These are phyloP conservation scores for Lepidocolaptes lacrymiger DNA, from an alignment of 2,797 vertebrate genomes.

Conservation along the genomic window DNA sequence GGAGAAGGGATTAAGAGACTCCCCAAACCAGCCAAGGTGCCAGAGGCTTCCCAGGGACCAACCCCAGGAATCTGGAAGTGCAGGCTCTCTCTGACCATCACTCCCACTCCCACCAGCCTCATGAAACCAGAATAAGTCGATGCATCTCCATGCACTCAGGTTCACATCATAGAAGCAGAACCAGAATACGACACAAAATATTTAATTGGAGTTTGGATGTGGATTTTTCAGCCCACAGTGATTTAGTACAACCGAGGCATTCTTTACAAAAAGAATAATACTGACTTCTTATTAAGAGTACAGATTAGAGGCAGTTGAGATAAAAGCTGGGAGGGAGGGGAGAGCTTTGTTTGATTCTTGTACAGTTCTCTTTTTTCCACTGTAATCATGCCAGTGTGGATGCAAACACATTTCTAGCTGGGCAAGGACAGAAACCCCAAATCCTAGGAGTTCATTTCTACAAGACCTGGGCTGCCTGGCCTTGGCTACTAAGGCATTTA, in stretches of 20 bases:
- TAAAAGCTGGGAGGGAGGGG: neutral
- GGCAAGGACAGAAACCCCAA: neutral
- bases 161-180: neutral
- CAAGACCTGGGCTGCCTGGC: neutral
- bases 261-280: neutral
- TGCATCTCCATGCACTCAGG: neutral
- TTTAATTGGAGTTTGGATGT: neutral
- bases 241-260: constrained; percentile 20
- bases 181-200: constrained; percentile 27
- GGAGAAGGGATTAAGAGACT: neutral
- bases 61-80: neutral
- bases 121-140: neutral
- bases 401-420: neutral
- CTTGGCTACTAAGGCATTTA: neutral
- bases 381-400: neutral
- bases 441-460: neutral
- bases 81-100: neutral
- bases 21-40: neutral
- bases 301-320: neutral
- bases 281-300: neutral
- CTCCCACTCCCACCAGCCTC: neutral
- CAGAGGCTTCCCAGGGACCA: neutral
- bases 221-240: constrained; percentile 20
- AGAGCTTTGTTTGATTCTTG: neutral
- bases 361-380: neutral